Evolutionary conservation across 2,113 vertebrate genomes (phyloP), one percentile per base, ranked within the genome.

Genomic region (Podarcis cretensis): DNA sequence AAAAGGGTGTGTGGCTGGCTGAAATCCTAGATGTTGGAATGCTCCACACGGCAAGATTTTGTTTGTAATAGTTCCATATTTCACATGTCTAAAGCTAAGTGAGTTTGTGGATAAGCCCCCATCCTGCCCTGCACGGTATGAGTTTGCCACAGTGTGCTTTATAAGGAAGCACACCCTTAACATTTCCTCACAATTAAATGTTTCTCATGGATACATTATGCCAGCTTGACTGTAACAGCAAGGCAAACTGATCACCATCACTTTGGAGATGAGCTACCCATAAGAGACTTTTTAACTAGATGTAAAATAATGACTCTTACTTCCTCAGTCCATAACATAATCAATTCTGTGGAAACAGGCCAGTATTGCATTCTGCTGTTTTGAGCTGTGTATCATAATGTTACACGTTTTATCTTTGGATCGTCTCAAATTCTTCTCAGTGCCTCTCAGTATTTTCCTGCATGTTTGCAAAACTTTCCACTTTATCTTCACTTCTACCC

Each of bases 401-500:
- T 74, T 75, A 35, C 35, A 57, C 7, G 37, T 76, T 75, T 75
- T 57, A 32, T 37, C 83, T 27, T 35, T 59, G 43, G 20, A n/a
- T 85, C 57, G 0, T 63, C 84, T 43, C 63, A 86, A 87, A 12
- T 0, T 30, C 65, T 59, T 73, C 0, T 30, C 48, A 82, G 0
- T 0, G 54, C 71, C 0, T 12, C 86, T 78, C 23, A 27, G 4
- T 27, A 69, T 82, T 84, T 87, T 85, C 2, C 16, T 7, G 40
- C 35, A 20, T 63, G n/a, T 73, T 40, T 48, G 40, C 59, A 82
- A 40, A 88, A 3, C 8, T 84, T 91, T 48, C 65, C 5, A 27
- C 37, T 83, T 88, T 79, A 73, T 32, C n/a, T 65, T 57, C 78
- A 74, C 79, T 54, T 86, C 21, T 86, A 79, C n/a, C 9, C 71